Conservation (phyloP, 2,888 invertebrate genomes). For the Xestobium rufovillosum region DNA sequence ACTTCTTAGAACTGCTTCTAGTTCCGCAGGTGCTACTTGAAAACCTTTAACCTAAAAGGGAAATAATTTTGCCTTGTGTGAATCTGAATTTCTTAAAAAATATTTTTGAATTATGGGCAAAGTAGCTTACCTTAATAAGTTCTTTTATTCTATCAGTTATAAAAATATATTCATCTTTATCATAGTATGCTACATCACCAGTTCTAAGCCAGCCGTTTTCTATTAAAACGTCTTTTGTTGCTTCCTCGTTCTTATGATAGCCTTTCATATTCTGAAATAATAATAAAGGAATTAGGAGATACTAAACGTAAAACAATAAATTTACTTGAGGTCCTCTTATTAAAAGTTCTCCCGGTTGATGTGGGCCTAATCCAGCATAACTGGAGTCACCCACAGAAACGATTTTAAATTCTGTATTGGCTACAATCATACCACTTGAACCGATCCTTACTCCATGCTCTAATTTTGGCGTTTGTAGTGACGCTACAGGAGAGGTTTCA, state of each 20-base stretch:
- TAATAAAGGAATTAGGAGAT: no score
- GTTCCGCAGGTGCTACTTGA: conserved; percentile 83
- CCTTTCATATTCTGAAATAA: conserved; percentile 32
- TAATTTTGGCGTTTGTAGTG: conserved; percentile 32
- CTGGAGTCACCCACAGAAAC: conserved; percentile 41
- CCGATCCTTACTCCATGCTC: conserved; percentile 27
- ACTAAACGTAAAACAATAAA: neutral
- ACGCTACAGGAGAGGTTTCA: conserved; percentile 55
- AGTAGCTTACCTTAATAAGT: conserved; percentile 60
- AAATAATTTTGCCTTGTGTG: no score
- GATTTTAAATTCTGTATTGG: conserved; percentile 58
- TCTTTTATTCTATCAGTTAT: conserved; percentile 72
- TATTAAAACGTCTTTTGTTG: conserved; percentile 55
- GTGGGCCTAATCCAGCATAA: conserved; percentile 19
- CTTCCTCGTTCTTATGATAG: conserved; percentile 64
- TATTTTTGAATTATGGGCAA: no score
- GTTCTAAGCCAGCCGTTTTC: conserved; percentile 65
- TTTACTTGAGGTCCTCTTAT: conserved; percentile 71
- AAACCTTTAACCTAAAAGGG: conserved; percentile 59
- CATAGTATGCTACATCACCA: conserved; percentile 52
- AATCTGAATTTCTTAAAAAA: no score
- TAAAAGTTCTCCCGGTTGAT: conserved; percentile 60
- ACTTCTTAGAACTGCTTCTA: conserved; percentile 65
- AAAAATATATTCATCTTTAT: conserved; percentile 56
- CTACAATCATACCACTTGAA: conserved; percentile 51